These are phyloP conservation scores for Drosophila azteca DNA, from an alignment of 1,140 invertebrate genomes.

Conservation along the genomic window DNA sequence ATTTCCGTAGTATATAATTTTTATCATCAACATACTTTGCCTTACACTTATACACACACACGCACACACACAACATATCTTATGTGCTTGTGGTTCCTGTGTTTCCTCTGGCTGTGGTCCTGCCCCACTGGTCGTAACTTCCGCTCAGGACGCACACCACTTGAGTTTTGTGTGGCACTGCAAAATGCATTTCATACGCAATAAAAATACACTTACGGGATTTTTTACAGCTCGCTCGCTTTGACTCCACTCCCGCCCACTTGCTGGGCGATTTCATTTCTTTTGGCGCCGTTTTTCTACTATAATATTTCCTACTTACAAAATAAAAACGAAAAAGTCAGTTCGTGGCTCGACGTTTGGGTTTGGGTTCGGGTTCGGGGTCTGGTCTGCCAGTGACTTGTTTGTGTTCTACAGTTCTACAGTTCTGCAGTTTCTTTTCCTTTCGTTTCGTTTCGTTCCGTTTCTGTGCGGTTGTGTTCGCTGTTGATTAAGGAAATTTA, in stretches of 20 bases:
- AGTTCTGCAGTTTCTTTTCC: no score
- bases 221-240: slow-evolving; percentile 69
- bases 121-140: slow-evolving; percentile 72
- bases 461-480: slow-evolving; percentile 2
- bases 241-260: slow-evolving; percentile 5
- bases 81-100: slow-evolving; percentile 6
- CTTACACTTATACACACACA: slow-evolving; percentile 25
- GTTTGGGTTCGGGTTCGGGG: neutral
- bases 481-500: slow-evolving; percentile 69
- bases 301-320: slow-evolving; percentile 76
- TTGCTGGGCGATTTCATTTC: slow-evolving; percentile 40
- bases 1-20: slow-evolving; percentile 62
- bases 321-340: slow-evolving; percentile 72
- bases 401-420: slow-evolving; percentile 15
- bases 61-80: slow-evolving; percentile 23
- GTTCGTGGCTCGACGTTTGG: slow-evolving; percentile 8
- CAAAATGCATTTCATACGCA: slow-evolving; percentile 81
- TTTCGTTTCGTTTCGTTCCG: neutral
- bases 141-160: slow-evolving; percentile 70
- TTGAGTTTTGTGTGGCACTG: slow-evolving; percentile 77
- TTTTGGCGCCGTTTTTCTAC: slow-evolving; percentile 70
- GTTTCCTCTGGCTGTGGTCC: slow-evolving; percentile 17
- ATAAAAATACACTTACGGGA: slow-evolving; percentile 78
- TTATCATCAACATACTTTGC: slow-evolving; percentile 42
- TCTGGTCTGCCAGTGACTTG: slow-evolving; percentile 43